Base-by-base conservation (phyloP, 1,140 invertebrate species). In the Pogonognathellus flavescens region DNA sequence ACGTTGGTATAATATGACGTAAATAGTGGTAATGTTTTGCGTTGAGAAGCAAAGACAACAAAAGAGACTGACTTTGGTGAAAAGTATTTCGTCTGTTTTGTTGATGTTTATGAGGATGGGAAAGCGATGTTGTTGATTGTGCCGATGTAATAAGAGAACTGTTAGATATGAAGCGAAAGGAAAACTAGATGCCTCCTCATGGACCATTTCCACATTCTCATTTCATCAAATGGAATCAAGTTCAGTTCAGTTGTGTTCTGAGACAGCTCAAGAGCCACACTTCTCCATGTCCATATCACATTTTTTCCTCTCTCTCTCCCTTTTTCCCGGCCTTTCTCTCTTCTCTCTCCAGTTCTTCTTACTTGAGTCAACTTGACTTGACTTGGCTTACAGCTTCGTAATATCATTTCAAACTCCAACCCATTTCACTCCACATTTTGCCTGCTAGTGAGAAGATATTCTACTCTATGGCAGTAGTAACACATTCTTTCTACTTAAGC, bases 121-220 rank as follows among this genome's bases (percentile, higher is more conserved):
- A 76, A 31, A 76, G 31, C 25, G 25, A 50, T 41, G n/a, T 76
- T 76, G 70, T 76, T 76, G 70, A 76, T 76, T 76, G 70, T 76
- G 70, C 70, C 31, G 70, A 76, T 76, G 70, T 76, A 76, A 76
- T 76, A 76, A 76, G 25, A 57, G 53, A 50, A 16, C 70, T 76
- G 70, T 76, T 18, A 49, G 70, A 76, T 76, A 31, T 76, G 70
- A 76, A 76, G 41, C 70, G 70, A 76, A 76, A 76, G 70, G 70
- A 76, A 76, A 76, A 76, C 70, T 76, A 76, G 70, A 76, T 76
- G 70, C 70, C 70, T 76, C 70, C 70, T 41, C 41, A 76, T 76
- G 70, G 70, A 76, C 70, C 31, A 76, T 76, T 76, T 76, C 70
- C 41, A 76, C 70, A 76, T 31, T 76, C 70, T 76, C 70, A 49